Percentiles rank a stretch among this genome's conserved stretches.
Conservation (phyloP, 2,113 vertebrate species). For the Cranoglanis bouderius region DNA sequence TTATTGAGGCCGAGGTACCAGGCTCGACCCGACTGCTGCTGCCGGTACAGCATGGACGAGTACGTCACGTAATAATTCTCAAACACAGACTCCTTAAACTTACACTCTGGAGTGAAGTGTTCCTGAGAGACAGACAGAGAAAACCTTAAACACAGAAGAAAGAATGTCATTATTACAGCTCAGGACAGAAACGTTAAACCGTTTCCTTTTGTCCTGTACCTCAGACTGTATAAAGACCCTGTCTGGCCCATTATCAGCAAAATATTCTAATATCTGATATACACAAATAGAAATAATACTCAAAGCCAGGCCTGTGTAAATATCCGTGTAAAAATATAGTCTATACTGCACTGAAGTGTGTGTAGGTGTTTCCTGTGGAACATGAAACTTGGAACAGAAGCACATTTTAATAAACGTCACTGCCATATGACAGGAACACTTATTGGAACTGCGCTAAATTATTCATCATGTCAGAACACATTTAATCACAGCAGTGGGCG, state of each 20-base stretch:
- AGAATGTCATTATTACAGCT: neutral
- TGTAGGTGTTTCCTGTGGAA: neutral
- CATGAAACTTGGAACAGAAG: neutral
- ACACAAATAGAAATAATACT: neutral
- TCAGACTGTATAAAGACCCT: neutral
- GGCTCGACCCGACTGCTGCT: constrained; percentile 93
- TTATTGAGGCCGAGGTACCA: constrained; percentile 99
- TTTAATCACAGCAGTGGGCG: constrained; percentile 52
- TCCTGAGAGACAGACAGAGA: constrained; percentile 74
- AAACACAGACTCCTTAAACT: constrained; percentile 99
- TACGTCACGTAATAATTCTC: constrained; percentile 99
- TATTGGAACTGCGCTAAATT: constrained; percentile 50
- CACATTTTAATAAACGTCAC: neutral
- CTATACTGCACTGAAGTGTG: neutral
- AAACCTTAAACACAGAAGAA: neutral
- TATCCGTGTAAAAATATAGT: neutral
- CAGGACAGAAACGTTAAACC: neutral
- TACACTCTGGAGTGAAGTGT: constrained; percentile 98
- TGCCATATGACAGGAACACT: constrained; percentile 43
- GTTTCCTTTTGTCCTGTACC: neutral
- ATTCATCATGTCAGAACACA: constrained; percentile 53
- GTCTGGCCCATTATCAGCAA: neutral
- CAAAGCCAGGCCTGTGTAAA: neutral
- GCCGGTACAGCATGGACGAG: constrained; percentile 97
- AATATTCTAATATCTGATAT: neutral